phyloP scores from a whole-genome alignment of 1,140 invertebrate genomes.

The Gryon sp. region DNA sequence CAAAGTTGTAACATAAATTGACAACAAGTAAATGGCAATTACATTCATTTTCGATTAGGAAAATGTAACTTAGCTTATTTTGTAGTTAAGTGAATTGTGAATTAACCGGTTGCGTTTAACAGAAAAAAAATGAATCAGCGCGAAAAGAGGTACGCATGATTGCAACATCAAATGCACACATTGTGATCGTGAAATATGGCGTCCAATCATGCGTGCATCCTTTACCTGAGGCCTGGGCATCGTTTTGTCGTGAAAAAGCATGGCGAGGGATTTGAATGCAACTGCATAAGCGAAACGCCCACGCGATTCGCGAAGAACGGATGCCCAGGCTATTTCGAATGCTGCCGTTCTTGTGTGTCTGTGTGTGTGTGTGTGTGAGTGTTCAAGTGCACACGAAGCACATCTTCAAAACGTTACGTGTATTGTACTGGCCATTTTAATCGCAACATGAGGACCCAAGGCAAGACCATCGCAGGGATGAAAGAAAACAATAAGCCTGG shows the following conservation, averaged over 20 bases:
- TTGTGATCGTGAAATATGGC: conserved; percentile 61
- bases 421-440: conserved; percentile 66
- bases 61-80: no score
- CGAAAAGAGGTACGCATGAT: conserved; percentile 17
- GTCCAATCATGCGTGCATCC: conserved; percentile 60
- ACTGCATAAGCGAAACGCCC: conserved; percentile 61
- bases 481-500: conserved; percentile 49
- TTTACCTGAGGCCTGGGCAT: conserved; percentile 38
- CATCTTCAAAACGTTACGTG: conserved; percentile 26
- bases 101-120: not conserved
- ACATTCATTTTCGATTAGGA: no score
- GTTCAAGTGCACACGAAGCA: conserved; percentile 21
- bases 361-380: conserved; percentile 25
- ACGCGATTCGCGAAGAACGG: conserved; percentile 52
- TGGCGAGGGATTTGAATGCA: conserved; percentile 57
- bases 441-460: conserved; percentile 53
- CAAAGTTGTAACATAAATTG: no score
- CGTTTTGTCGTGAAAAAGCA: conserved; percentile 48
- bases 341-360: conserved; percentile 50
- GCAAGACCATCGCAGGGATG: conserved; percentile 56
- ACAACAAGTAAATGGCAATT: not conserved
- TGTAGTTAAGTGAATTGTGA: not conserved
- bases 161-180: conserved; percentile 42
- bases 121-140: conserved; percentile 25
- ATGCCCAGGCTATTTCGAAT: conserved; percentile 31